phyloP scores from a whole-genome alignment of 2,888 invertebrate species.

The Parnassius mnemosyne region DNA sequence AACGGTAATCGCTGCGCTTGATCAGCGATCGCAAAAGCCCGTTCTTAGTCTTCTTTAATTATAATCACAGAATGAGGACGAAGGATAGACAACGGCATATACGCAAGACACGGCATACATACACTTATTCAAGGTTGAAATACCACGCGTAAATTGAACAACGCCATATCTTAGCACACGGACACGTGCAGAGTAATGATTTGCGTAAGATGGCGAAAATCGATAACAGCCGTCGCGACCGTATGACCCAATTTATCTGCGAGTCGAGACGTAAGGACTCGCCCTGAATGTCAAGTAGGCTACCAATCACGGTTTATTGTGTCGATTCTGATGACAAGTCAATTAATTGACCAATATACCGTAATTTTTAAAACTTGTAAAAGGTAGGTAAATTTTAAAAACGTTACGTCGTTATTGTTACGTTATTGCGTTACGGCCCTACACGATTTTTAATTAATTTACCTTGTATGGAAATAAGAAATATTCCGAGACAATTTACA shows the following conservation, averaged over 20 bases:
- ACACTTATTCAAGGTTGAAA: too few species aligned
- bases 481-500: not conserved
- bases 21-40: too few species aligned
- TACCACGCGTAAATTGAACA: too few species aligned
- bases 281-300: conserved; percentile 33
- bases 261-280: conserved; percentile 32
- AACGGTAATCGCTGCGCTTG: too few species aligned
- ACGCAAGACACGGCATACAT: too few species aligned
- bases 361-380: conserved; percentile 13
- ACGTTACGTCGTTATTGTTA: conserved; percentile 11
- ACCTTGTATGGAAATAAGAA: not conserved
- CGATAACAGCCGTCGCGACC: conserved; percentile 64
- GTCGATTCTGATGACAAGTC: conserved; percentile 22
- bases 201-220: conserved; percentile 64
- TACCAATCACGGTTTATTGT: conserved; percentile 25
- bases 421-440: conserved; percentile 3
- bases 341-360: conserved; percentile 21
- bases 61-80: too few species aligned
- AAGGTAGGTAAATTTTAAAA: conserved; percentile 14
- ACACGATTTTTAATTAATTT: conserved; percentile 3
- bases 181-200: conserved; percentile 34
- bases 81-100: too few species aligned
- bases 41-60: too few species aligned
- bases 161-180: conserved; percentile 13
- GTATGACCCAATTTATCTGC: conserved; percentile 62